Percentiles rank a stretch among this genome's conserved stretches.
phyloP scores from a whole-genome alignment of 2,797 vertebrate species.

The Iguana delicatissima region DNA sequence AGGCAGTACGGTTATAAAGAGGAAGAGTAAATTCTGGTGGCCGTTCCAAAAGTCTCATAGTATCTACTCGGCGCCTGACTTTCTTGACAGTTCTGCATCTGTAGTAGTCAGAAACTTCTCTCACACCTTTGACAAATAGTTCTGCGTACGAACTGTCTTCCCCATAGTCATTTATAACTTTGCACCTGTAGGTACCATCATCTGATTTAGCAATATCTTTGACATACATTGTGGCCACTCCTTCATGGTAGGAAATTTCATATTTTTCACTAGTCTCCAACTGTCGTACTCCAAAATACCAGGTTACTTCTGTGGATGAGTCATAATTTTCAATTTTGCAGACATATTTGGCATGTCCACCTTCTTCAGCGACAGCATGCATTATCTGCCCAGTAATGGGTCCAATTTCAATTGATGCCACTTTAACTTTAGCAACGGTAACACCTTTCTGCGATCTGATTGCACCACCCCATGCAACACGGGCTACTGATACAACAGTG shows the following conservation, averaged over 20 bases:
- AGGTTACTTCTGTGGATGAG: conserved; percentile 93
- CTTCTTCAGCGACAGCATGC: conserved; percentile 89
- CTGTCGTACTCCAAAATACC: conserved; percentile 97
- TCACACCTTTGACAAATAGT: conserved; percentile 91
- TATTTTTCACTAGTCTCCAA: conserved; percentile 93
- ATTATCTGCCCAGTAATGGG: conserved; percentile 91
- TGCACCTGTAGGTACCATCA: conserved; percentile 97
- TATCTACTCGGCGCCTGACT: conserved; percentile 94
- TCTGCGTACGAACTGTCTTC: conserved; percentile 96
- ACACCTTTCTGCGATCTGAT: conserved; percentile 93
- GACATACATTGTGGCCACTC: conserved; percentile 90
- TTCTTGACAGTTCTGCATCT: conserved; percentile 90
- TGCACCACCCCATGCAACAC: conserved; percentile 92
- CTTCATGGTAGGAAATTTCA: conserved; percentile 95
- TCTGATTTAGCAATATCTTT: conserved; percentile 91
- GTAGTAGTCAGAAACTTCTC: conserved; percentile 92
- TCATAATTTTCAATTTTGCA: conserved; percentile 98
- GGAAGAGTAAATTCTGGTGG: conserved; percentile 99
- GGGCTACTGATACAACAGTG: conserved; percentile 93
- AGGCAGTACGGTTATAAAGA: conserved; percentile 91
- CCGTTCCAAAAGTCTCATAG: conserved; percentile 93
- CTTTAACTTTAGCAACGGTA: conserved; percentile 94
- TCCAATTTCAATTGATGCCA: conserved; percentile 96
- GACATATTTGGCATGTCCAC: conserved; percentile 88
- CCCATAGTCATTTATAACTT: conserved; percentile 95